A percentile compares a stretch with the other conserved stretches of the same genome.
Conservation (phyloP, 2,888 invertebrate genomes). For the Autographa gamma region DNA sequence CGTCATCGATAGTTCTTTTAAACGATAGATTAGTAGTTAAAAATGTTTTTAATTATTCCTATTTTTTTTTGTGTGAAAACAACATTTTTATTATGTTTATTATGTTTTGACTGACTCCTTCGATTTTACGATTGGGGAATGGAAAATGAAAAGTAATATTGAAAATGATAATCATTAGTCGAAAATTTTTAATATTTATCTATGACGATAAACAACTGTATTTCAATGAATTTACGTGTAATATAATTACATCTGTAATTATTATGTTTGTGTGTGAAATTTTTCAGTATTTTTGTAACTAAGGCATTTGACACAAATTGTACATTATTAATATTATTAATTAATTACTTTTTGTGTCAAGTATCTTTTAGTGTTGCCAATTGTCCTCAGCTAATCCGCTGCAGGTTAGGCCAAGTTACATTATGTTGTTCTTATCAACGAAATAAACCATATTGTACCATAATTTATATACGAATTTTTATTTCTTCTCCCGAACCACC, state of each 20-base stretch:
- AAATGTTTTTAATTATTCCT: background rate
- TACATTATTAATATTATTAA: background rate
- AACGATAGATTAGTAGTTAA: background rate
- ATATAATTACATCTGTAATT: constrained; percentile 51
- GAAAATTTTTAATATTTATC: constrained; percentile 16
- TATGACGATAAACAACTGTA: constrained; percentile 29
- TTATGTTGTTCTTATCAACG: constrained; percentile 57
- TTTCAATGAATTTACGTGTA: constrained; percentile 42
- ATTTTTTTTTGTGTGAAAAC: background rate
- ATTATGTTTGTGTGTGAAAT: constrained; percentile 41
- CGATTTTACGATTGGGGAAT: no score
- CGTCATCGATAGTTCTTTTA: constrained; percentile 41
- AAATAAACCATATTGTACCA: constrained; percentile 53
- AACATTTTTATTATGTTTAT: no score
- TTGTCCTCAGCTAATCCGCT: background rate
- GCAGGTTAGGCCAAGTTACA: constrained; percentile 24
- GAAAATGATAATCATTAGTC: no score
- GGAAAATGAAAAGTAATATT: no score
- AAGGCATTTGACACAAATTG: background rate
- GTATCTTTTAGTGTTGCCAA: constrained; percentile 13
- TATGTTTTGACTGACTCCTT: no score
- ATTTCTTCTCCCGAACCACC: background rate
- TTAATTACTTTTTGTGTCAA: constrained; percentile 23
- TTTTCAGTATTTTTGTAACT: constrained; percentile 59
- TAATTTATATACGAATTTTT: constrained; percentile 17